phyloP scores from a whole-genome alignment of 2,113 vertebrate genomes.

The Struthidea cinerea region DNA sequence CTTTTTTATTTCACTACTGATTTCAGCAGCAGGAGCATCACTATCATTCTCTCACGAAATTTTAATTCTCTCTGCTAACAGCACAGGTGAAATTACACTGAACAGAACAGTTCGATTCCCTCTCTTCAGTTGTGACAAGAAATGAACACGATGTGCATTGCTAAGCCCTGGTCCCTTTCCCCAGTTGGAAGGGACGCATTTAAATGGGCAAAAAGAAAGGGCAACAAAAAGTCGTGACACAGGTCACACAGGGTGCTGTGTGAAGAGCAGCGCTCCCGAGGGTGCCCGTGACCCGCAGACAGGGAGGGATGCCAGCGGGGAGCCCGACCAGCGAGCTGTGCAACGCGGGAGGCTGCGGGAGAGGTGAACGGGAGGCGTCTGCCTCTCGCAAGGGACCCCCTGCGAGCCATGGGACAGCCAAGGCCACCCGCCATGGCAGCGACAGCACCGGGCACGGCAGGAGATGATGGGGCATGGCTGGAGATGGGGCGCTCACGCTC shows the following conservation, averaged over 20 bases:
- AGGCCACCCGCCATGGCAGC: rapidly evolving
- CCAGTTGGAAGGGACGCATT: background rate
- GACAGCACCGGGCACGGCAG: background rate
- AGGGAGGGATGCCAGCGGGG: background rate
- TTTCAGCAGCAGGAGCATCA: background rate
- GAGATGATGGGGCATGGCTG: rapidly evolving
- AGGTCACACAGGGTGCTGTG: background rate
- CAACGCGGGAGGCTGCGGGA: background rate
- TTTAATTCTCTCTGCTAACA: background rate
- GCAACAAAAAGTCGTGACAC: background rate
- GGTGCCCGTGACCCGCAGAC: rapidly evolving
- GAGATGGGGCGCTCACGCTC: background rate
- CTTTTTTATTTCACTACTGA: background rate
- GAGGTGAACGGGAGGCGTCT: rapidly evolving
- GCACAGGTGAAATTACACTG: background rate
- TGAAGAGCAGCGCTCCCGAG: background rate
- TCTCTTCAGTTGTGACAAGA: background rate
- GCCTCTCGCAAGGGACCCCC: rapidly evolving
- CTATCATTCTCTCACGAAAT: background rate
- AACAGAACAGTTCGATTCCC: background rate
- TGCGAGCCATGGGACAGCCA: background rate
- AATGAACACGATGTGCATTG: background rate
- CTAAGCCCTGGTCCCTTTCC: background rate
- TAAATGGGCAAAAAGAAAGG: background rate
- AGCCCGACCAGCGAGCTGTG: rapidly evolving